A percentile compares a stretch with the other conserved stretches of the same genome.
Evolutionary conservation across 2,113 vertebrate genomes (phyloP).

Genomic region (Oceanodroma tethys): DNA sequence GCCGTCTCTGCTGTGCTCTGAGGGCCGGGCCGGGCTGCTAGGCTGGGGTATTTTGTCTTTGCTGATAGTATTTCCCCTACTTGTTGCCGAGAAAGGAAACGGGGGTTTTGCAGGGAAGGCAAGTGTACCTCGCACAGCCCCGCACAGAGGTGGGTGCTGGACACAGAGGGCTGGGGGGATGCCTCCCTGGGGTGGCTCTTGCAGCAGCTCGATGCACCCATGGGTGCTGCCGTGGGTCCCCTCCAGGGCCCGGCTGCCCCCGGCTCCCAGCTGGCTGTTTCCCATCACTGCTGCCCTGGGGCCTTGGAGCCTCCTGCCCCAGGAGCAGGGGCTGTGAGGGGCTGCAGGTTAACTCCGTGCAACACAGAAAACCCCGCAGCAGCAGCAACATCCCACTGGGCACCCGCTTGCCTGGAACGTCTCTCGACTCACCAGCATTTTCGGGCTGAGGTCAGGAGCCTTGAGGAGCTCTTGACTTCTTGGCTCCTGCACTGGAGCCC

Average conservation of each 20-base stretch:
- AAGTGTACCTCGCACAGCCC: not conserved
- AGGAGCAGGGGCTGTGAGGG: not conserved
- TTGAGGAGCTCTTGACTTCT: not conserved
- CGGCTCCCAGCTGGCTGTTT: accelerated
- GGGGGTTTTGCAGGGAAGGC: not conserved
- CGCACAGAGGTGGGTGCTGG: accelerated
- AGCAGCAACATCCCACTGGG: not conserved
- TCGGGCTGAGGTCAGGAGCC: not conserved
- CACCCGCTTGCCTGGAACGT: not conserved
- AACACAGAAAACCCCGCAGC: not conserved
- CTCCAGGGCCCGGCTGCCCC: not conserved
- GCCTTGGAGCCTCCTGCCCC: not conserved
- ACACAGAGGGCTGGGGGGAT: not conserved
- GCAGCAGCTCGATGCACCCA: not conserved
- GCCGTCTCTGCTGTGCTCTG: not conserved
- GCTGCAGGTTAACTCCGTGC: not conserved
- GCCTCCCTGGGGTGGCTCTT: not conserved
- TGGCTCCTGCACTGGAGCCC: not conserved
- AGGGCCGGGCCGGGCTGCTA: not conserved
- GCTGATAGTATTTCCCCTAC: not conserved
- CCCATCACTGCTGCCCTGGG: accelerated
- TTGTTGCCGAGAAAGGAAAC: accelerated
- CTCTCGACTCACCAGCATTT: not conserved
- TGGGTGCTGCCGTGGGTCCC: not conserved
- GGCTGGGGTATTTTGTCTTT: accelerated